Conservation (phyloP, 2,888 invertebrate genomes). For the Andricus curvator region DNA sequence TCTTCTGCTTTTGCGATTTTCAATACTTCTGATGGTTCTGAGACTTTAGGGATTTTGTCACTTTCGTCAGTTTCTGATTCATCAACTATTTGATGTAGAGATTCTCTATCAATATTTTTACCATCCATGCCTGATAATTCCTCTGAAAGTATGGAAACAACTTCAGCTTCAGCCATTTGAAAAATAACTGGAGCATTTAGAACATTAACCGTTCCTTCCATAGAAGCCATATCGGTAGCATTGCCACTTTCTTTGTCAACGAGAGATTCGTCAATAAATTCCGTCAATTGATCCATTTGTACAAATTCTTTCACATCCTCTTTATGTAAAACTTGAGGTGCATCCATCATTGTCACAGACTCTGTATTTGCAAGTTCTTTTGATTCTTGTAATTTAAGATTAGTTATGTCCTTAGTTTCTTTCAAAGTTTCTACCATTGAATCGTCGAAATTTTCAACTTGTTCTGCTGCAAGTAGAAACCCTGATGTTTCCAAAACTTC, state of each 20-base stretch:
- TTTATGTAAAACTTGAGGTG: conserved; percentile 29
- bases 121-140: neutral
- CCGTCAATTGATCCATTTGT: neutral
- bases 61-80: neutral
- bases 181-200: neutral
- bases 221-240: neutral
- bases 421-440: neutral
- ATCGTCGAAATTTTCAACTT: conserved; percentile 11
- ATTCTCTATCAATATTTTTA: neutral
- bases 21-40: neutral
- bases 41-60: neutral
- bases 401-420: neutral
- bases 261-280: neutral
- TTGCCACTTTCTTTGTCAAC: neutral
- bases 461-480: neutral
- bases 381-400: conserved; percentile 9
- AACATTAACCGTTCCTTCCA: neutral
- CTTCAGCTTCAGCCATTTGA: conserved; percentile 15
- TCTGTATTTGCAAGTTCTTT: neutral
- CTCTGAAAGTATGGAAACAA: conserved; percentile 10
- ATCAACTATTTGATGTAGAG: neutral
- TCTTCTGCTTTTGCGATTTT: conserved; percentile 20
- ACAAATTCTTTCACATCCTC: neutral
- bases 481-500: neutral
- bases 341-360: neutral